Percentiles rank a stretch among this genome's conserved stretches.
These are phyloP conservation scores for Lycia hirtaria DNA, from an alignment of 2,888 invertebrate genomes.

Conservation along the genomic window DNA sequence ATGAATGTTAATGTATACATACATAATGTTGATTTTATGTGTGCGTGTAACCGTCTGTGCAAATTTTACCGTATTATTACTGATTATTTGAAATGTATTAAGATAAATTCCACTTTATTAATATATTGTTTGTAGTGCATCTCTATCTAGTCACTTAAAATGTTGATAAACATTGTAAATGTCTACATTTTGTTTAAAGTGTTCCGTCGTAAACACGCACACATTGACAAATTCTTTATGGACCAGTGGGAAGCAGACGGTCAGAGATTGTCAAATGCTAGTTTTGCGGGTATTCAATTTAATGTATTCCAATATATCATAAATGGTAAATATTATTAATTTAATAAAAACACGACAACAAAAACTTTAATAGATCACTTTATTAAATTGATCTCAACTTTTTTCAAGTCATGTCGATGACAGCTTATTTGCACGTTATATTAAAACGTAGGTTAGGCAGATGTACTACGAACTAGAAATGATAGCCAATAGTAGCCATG, in stretches of 20 bases:
- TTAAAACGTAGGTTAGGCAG: no score
- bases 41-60: slow-evolving; percentile 20
- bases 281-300: no score
- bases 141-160: not conserved
- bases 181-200: not conserved
- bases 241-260: slow-evolving; percentile 5
- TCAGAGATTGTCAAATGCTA: slow-evolving; percentile 9
- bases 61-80: not conserved
- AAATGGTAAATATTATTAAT: no score
- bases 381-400: no score
- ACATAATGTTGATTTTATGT: not conserved
- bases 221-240: slow-evolving; percentile 34
- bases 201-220: slow-evolving; percentile 39
- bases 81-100: not conserved
- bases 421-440: no score
- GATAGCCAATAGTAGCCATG: no score
- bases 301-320: no score
- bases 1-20: not conserved
- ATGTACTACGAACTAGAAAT: no score
- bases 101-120: not conserved
- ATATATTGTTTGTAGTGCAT: not conserved
- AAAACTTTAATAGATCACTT: no score
- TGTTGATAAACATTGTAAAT: not conserved
- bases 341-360: no score
- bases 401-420: no score